Base-by-base conservation (phyloP, 2,797 vertebrate genomes). In the Phrynocephalus forsythii region DNA sequence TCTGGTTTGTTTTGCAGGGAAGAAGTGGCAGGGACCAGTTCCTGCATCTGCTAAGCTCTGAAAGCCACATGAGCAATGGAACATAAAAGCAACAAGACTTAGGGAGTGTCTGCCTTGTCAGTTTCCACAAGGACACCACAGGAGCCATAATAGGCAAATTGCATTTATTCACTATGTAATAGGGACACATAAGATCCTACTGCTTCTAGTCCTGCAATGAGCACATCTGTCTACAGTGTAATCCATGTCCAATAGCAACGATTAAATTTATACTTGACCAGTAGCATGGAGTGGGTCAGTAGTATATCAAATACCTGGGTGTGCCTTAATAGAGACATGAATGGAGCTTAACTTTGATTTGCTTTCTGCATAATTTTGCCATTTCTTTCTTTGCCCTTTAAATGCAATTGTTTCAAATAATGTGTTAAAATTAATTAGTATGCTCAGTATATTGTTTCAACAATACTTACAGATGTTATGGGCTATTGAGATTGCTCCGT, bases 1-100 rank as follows among this genome's bases (percentile, higher is more conserved):
- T 76, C 26, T 90, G 11, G 66, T 89, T 52, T 91, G 96, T 48
- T 87, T 90, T 95, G 82, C 94, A 99, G 98, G 98, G 91, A 98
- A 99, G 94, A 97, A 97, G 95, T 99, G 98, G 98, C 87, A 97
- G 78, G 98, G 98, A 86, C 98, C 98, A 77, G 95, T 96, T 24
- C 98, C 98, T 6, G 22, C 86, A 76, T 38, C 52, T 26, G 20
- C 85, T 79, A 92, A 79, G 13, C 20, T 95, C 84, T 96, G 38
- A 44, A 87, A 76, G 88, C 84, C 96, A 75, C 95, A 89, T 95
- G 52, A 90, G 85, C 83, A 28, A 82, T 0, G n/a, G 0, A 28
- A 69, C 50, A 84, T 68, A 26, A 26, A 60, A 84, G 60, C 82
- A 63, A 63, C 60, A 26, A 38, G 15, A 1, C 6, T 71, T 30